phyloP scores from a whole-genome alignment of 2,888 invertebrate genomes.

The Charanyca ferruginea region DNA sequence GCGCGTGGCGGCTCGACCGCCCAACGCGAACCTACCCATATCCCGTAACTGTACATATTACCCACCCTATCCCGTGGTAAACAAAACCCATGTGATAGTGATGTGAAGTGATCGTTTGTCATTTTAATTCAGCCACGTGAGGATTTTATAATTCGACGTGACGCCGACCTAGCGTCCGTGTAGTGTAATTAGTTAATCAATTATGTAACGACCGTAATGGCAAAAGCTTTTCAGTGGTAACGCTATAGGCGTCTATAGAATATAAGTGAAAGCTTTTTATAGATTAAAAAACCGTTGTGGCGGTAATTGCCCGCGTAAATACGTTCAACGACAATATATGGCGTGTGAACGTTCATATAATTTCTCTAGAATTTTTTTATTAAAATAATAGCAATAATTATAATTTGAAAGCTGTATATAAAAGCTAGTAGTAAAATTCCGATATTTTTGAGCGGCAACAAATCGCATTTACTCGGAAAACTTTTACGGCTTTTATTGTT shows the following conservation, averaged over 20 bases:
- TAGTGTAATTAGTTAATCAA: slow-evolving; percentile 80
- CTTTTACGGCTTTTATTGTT: slow-evolving; percentile 39
- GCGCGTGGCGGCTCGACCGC: slow-evolving; percentile 76
- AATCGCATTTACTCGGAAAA: slow-evolving; percentile 24
- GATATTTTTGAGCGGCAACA: slow-evolving; percentile 23
- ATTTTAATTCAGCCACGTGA: slow-evolving; percentile 66
- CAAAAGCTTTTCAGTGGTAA: slow-evolving; percentile 59
- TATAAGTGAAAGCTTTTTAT: slow-evolving; percentile 58
- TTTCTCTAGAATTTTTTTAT: background rate
- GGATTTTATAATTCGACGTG: slow-evolving; percentile 59
- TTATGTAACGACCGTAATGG: slow-evolving; percentile 74
- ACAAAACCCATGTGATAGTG: slow-evolving; percentile 73
- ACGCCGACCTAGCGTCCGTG: slow-evolving; percentile 64
- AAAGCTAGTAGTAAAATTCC: slow-evolving; percentile 8
- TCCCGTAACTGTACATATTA: slow-evolving; percentile 63
- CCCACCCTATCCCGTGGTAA: slow-evolving; percentile 69
- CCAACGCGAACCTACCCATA: slow-evolving; percentile 73
- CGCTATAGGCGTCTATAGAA: slow-evolving; percentile 47
- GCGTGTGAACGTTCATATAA: slow-evolving; percentile 39
- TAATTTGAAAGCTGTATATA: slow-evolving; percentile 1
- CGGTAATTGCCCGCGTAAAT: slow-evolving; percentile 64
- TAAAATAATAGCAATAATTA: background rate
- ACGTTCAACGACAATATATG: slow-evolving; percentile 30
- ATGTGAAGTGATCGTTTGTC: slow-evolving; percentile 63
- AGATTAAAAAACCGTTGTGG: slow-evolving; percentile 60